Evolutionary conservation across 2,888 invertebrate genomes (phyloP).

Genomic region (Coronaproctus castanopsis): DNA sequence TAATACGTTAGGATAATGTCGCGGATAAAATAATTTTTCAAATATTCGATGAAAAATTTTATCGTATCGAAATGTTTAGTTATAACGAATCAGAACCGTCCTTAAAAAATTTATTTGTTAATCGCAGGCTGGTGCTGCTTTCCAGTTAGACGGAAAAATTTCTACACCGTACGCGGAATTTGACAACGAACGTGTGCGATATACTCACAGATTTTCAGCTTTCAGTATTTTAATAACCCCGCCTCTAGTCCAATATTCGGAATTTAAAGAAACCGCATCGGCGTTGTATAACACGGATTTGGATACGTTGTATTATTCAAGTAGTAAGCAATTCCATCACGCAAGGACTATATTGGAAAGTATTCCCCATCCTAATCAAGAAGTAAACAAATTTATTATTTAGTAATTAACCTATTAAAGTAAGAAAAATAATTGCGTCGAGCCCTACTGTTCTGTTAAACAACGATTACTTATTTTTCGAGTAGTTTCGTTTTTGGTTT

Average conservation of each 20-base stretch:
- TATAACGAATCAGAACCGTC: no score
- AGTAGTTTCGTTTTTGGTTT: no score
- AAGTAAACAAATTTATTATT: constrained; percentile 36
- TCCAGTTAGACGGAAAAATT: constrained; percentile 71
- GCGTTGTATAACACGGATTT: constrained; percentile 30
- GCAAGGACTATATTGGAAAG: constrained; percentile 68
- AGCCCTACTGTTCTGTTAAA: no score
- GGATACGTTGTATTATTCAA: constrained; percentile 51
- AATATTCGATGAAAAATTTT: no score
- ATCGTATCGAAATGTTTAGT: no score
- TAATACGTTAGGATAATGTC: no score
- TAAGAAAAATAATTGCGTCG: no score
- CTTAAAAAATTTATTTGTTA: no score
- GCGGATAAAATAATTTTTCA: no score
- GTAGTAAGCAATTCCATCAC: constrained; percentile 81
- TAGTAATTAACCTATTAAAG: no score
- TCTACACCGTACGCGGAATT: constrained; percentile 56
- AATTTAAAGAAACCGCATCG: constrained; percentile 54
- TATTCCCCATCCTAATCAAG: constrained; percentile 57
- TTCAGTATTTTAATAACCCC: constrained; percentile 70
- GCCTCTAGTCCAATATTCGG: constrained; percentile 73
- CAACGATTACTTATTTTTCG: no score
- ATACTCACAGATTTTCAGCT: constrained; percentile 81
- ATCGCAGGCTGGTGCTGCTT: constrained; percentile 73
- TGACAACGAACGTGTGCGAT: constrained; percentile 82